Evolutionary conservation across 2,113 vertebrate species (phyloP).

Genomic region (Syngnathoides biaculeatus): DNA sequence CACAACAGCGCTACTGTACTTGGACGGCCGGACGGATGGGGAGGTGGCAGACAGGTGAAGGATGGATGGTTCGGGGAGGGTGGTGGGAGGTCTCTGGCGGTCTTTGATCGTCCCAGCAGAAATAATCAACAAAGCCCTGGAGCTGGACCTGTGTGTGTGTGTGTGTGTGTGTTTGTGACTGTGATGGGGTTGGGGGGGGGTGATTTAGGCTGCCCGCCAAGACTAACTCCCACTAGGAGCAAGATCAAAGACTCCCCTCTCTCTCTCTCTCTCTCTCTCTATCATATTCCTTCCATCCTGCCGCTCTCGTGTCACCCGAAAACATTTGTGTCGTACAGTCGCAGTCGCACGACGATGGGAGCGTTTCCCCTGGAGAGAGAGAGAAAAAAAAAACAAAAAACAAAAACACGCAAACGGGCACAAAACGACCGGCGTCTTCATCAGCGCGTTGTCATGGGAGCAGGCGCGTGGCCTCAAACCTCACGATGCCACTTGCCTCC

Average conservation of each 20-base stretch:
- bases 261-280: constrained; percentile 21
- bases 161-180: constrained; percentile 20
- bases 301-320: constrained; percentile 10
- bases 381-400: too few species aligned
- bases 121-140: constrained; percentile 79
- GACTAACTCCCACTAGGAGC: constrained; percentile 64
- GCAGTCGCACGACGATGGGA: constrained; percentile 6
- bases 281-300: constrained; percentile 21
- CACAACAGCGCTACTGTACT: neutral
- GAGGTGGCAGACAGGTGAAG: constrained; percentile 35
- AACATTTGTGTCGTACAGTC: constrained; percentile 4
- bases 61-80: constrained; percentile 29
- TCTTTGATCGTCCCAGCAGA: constrained; percentile 79
- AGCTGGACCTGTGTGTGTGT: constrained; percentile 51
- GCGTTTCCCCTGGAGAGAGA: neutral
- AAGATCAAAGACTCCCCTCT: constrained; percentile 61
- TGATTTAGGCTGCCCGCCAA: constrained; percentile 63
- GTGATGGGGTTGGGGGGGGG: constrained; percentile 25
- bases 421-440: constrained; percentile 18
- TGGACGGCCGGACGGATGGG: constrained; percentile 30
- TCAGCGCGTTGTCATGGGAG: constrained; percentile 34
- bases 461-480: constrained; percentile 17
- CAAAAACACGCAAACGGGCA: neutral
- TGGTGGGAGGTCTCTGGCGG: constrained; percentile 22
- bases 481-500: constrained; percentile 18